Conservation (phyloP, 2,888 invertebrate genomes). For the Habroteleia sp. region DNA sequence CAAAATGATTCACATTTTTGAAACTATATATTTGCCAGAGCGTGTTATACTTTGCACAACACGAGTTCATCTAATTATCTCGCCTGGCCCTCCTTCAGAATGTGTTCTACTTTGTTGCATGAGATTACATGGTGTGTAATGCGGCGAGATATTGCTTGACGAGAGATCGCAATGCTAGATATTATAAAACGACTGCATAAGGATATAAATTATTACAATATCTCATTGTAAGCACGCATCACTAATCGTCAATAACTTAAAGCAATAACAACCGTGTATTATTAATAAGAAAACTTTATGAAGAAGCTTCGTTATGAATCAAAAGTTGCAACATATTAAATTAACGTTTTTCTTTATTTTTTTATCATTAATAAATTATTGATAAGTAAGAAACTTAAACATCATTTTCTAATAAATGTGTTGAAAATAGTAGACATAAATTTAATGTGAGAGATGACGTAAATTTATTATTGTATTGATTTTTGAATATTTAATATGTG, state of each 20-base stretch:
- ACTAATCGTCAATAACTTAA: conserved; percentile 39
- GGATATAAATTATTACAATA: conserved; percentile 30
- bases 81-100: conserved; percentile 18
- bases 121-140: conserved; percentile 33
- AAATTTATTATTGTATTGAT: too few species aligned
- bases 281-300: conserved; percentile 3
- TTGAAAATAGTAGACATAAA: too few species aligned
- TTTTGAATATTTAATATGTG: too few species aligned
- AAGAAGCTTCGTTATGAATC: too few species aligned
- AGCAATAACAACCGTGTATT: not conserved
- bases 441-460: too few species aligned
- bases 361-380: too few species aligned
- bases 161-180: conserved; percentile 45
- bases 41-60: not conserved
- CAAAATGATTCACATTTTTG: too few species aligned
- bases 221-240: conserved; percentile 47
- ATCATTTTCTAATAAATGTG: too few species aligned
- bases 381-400: too few species aligned
- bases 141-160: conserved; percentile 20
- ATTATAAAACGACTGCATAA: conserved; percentile 37
- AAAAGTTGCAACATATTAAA: too few species aligned
- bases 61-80: conserved; percentile 37
- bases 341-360: too few species aligned
- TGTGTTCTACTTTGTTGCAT: conserved; percentile 33
- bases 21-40: too few species aligned